Evolutionary conservation across 2,797 vertebrate species (phyloP), one percentile per base, ranked within the genome.

Genomic region (Triplophysa yarkandensis): DNA sequence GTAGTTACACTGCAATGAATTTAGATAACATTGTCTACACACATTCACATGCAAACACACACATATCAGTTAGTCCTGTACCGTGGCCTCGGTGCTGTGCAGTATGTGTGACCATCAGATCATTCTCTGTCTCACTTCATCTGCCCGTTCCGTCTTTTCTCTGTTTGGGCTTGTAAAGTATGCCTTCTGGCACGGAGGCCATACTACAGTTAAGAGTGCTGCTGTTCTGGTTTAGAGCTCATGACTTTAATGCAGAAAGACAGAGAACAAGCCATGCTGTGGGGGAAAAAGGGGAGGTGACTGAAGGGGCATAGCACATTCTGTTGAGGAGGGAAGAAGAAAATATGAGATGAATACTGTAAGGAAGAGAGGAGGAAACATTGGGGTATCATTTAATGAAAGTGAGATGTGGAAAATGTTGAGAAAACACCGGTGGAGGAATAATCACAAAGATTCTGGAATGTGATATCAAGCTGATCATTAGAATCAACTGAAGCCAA

Each of bases 201-300:
- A 55, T 77, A 64, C 43, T 67, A 62, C 30, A 64, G 46, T 71
- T 55, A 36, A 71, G 60, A 76, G 62, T n/a, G 48, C 50, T 71
- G 62, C 70, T 71, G 71, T 77, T 71, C 69, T 58, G 46, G 19
- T 70, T 74, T 71, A 71, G 25, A 64, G 70, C 55, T 61, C 48
- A 34, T 77, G 68, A 79, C 30, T 32, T 25, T 85, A 76, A 84
- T 80, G 25, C 50, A 66, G 71, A 62, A 36, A 61, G 82, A 80
- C 78, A 77, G 71, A 46, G 64, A 83, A 71, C 77, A 75, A 75
- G 52, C 50, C 60, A 55, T n/a, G 44, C 4, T 2, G 10, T 39
- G 70, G 63, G 21, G 23, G 52, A 64, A 36, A 57, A 61, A 68
- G 19, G 64, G 21, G 54, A 71, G 16, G 32, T 39, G 68, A 34